Evolutionary conservation across 2,113 vertebrate genomes (phyloP).

Genomic region (Rutilus rutilus): DNA sequence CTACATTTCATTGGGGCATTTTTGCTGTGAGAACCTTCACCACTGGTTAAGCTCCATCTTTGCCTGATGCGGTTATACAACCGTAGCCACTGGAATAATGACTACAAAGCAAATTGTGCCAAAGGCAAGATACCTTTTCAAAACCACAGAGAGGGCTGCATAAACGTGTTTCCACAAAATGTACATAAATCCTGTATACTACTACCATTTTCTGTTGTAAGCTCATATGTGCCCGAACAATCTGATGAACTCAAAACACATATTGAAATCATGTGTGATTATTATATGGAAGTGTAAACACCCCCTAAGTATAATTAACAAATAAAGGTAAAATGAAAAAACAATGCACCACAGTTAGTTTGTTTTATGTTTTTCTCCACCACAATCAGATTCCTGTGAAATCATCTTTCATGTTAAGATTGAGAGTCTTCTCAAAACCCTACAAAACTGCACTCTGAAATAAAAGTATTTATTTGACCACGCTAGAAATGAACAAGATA

Average conservation of each 20-base stretch:
- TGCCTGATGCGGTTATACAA: background rate
- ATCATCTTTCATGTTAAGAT: too few species aligned
- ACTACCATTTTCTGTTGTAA: background rate
- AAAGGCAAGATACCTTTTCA: background rate
- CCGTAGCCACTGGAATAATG: conserved; percentile 21
- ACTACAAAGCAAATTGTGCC: background rate
- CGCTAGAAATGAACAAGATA: background rate
- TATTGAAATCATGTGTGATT: background rate
- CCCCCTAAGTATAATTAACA: background rate
- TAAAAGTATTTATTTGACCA: background rate
- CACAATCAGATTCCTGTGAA: too few species aligned
- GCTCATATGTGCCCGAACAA: background rate
- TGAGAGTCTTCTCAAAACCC: background rate
- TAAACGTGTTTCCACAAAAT: background rate
- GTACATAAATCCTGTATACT: background rate
- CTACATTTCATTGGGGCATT: background rate
- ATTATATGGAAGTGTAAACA: background rate
- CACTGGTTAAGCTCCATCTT: background rate
- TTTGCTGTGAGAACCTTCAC: conserved; percentile 15
- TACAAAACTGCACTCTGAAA: background rate
- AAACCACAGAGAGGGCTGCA: background rate
- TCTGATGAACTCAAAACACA: background rate
- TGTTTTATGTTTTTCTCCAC: background rate
- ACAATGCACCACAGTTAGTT: background rate
- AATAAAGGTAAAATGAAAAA: background rate